Base-by-base conservation (phyloP, 2,888 invertebrate genomes). In the Pyrgus malvae region DNA sequence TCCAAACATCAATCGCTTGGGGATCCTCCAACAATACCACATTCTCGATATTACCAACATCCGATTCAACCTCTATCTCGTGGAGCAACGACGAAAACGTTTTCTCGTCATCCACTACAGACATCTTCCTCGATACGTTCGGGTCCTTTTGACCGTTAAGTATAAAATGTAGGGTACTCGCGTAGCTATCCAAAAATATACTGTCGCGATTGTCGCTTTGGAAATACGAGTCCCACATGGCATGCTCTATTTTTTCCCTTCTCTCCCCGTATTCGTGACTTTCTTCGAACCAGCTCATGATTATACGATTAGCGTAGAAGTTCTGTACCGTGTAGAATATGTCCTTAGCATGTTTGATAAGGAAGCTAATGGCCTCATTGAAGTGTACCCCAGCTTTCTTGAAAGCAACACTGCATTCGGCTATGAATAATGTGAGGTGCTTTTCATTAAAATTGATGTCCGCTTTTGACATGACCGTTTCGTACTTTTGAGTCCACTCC, bases 291-390 rank as follows among this genome's bases (percentile, higher is more conserved):
- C 90, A 91, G 54, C 83, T 85, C 77, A 90, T 77, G 12, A 90
- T 80, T 17, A 90, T 75, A 73, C 89, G 78, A 60, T 86, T 86
- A 0, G 83, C 73, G 59, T 91, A 89, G 70, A 93, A 94, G 62
- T 91, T 92, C 60, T 90, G 88, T 0, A 70, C 65, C 0, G 64
- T 53, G 16, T 90, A 78, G 0, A 68, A 68, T 23, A 93, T 86
- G 58, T 90, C 88, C 2, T 89, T 85, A 0, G 92, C 91, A 57
- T 92, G 87, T 49, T 91, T 83, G 0, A 93, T 80, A 33, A 94
- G 91, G 72, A 95, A 95, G 59, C 92, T 78, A 0, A 93, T 92
- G 0, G 94, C 91, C 12, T 92, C 88, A 57, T 91, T 91, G 11
- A 94, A 92, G 0, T 91, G 80, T 0, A 95, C 91, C 0, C 92